Base-by-base conservation (phyloP, 2,797 vertebrate genomes). In the Sebastes goodei region DNA sequence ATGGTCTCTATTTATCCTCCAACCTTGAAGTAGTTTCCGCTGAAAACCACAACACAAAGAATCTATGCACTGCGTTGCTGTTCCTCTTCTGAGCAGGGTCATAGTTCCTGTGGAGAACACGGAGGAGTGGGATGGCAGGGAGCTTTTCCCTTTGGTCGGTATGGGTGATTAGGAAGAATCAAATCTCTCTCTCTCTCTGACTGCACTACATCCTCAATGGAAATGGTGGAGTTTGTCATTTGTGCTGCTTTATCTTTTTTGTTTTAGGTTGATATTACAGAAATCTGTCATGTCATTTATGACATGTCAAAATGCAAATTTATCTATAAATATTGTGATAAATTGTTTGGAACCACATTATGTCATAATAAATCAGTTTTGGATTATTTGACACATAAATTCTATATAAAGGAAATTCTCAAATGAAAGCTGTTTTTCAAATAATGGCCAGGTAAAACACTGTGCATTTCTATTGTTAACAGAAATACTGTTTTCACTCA, bases 61-160 rank as follows among this genome's bases (percentile, higher is more conserved):
- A n/a, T 66, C 30, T 23, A n/a, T 65, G 21, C 9, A 64, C 66
- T 25, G 25, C 20, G 11, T 30, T 12, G 52, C 27, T 74, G 57
- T 42, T 55, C 25, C 25, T 55, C 53, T 77, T 33, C 73, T 52
- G 57, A 75, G 61, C 7, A 21, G 6, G 1, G 14, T 7, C 5
- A 7, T 3, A 29, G 21, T 7, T 69, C 20, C 23, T 52, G 38
- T 49, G 20, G 20, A 33, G 55, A 21, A 5, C 17, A 7, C 1
- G 12, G 14, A 46, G 6, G 20, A 33, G 10, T 57, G 20, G 29
- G 38, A 29, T 8, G 5, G 7, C 0, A 3, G 55, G 32, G 23
- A 67, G 46, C 9, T 32, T 32, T 69, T 75, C 27, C 59, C 46
- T 72, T 59, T 79, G 74, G 71, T 75, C 52, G n/a, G 7, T 29